These are phyloP conservation scores for Isurus oxyrinchus DNA, from an alignment of 2,113 vertebrate genomes.

Conservation along the genomic window DNA sequence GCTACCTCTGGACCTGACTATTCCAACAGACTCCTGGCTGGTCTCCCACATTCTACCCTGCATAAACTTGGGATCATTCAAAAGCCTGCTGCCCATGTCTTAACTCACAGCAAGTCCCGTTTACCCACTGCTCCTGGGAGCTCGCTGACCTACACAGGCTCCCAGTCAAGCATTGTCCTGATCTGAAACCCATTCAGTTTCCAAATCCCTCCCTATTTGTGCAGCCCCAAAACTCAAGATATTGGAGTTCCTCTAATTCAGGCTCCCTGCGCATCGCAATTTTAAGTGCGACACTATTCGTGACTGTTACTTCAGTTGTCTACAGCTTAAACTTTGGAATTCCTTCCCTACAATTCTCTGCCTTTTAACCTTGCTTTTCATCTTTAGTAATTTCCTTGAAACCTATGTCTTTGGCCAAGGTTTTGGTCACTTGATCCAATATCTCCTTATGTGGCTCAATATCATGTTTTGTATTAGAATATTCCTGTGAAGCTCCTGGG, in stretches of 20 bases:
- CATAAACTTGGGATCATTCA: too few species aligned
- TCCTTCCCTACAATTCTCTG: too few species aligned
- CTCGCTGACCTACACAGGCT: background rate
- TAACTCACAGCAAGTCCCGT: too few species aligned
- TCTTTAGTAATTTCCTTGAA: background rate
- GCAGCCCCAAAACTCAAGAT: background rate
- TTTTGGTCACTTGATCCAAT: background rate
- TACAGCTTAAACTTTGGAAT: too few species aligned
- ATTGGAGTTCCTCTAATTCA: background rate
- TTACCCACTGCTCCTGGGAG: background rate
- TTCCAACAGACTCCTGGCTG: too few species aligned
- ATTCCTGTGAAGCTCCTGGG: background rate
- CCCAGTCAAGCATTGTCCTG: background rate
- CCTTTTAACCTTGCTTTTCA: background rate
- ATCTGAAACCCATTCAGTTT: background rate
- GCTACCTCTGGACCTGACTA: too few species aligned
- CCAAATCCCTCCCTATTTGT: background rate
- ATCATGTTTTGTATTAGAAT: background rate
- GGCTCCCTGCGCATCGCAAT: too few species aligned
- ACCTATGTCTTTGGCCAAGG: background rate
- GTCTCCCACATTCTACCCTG: too few species aligned
- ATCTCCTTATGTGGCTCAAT: background rate
- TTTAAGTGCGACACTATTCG: too few species aligned
- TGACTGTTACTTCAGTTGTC: too few species aligned
- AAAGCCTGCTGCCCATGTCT: background rate